Evolutionary conservation across 2,888 invertebrate species (phyloP).

Genomic region (Agriopis marginaria): DNA sequence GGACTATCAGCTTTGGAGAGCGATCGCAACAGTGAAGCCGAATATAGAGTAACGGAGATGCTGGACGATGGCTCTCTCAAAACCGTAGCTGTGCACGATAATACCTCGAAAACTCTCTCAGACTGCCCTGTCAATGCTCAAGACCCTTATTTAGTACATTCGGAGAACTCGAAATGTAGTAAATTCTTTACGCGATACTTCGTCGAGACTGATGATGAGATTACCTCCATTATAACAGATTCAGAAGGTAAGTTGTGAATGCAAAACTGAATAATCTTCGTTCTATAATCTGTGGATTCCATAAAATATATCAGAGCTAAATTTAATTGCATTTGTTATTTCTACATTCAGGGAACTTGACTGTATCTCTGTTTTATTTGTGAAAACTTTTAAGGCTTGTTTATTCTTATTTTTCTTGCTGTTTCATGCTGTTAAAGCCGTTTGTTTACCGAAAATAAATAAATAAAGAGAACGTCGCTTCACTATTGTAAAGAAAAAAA

Average conservation of each 20-base stretch:
- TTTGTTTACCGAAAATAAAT: too few relatives aligned
- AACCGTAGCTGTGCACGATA: slow-evolving; percentile 81
- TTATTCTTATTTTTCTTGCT: too few relatives aligned
- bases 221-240: slow-evolving; percentile 90
- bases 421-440: too few relatives aligned
- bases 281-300: too few relatives aligned
- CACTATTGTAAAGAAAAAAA: too few relatives aligned
- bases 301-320: too few relatives aligned
- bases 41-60: slow-evolving; percentile 83
- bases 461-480: too few relatives aligned
- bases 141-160: slow-evolving; percentile 82
- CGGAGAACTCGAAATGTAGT: slow-evolving; percentile 86
- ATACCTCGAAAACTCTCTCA: slow-evolving; percentile 81
- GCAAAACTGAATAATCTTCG: too few relatives aligned
- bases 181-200: slow-evolving; percentile 89
- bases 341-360: too few relatives aligned
- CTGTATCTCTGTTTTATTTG: too few relatives aligned
- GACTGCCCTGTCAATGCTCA: slow-evolving; percentile 78
- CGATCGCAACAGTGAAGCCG: slow-evolving; percentile 78
- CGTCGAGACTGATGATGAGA: slow-evolving; percentile 90
- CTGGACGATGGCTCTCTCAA: slow-evolving; percentile 82
- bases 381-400: too few relatives aligned
- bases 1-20: slow-evolving; percentile 65
- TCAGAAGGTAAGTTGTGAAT: slow-evolving; percentile 87
- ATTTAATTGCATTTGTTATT: too few relatives aligned